These are phyloP conservation scores for Parasteatoda lunata DNA, from an alignment of 2,888 invertebrate species.

Conservation along the genomic window DNA sequence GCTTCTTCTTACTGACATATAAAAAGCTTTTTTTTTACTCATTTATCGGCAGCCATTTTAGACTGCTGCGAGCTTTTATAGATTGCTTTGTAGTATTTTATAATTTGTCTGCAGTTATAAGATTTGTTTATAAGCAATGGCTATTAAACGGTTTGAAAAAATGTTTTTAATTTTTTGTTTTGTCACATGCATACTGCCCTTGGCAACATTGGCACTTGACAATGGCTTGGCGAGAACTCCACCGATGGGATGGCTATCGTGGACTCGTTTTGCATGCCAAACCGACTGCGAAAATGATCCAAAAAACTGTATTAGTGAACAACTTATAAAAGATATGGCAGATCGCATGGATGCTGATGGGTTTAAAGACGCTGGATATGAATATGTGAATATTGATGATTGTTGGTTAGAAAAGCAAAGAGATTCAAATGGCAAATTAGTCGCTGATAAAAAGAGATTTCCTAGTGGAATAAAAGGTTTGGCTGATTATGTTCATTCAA, in stretches of 20 bases:
- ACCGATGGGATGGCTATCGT: conserved; percentile 59
- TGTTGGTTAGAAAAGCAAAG: conserved; percentile 75
- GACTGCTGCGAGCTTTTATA: too few relatives aligned
- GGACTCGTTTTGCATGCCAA: conserved; percentile 48
- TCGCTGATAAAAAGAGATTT: conserved; percentile 74
- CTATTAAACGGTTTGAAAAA: not conserved
- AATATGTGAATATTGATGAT: conserved; percentile 75
- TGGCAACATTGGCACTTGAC: conserved; percentile 18
- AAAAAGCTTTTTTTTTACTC: too few relatives aligned
- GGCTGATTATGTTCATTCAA: conserved; percentile 81
- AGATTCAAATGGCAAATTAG: conserved; percentile 69
- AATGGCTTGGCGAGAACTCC: conserved; percentile 58
- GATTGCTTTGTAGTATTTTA: not conserved
- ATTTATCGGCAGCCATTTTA: too few relatives aligned
- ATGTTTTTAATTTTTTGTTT: too few relatives aligned
- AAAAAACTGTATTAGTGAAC: conserved; percentile 72
- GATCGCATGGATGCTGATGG: conserved; percentile 74
- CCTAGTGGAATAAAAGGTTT: conserved; percentile 76
- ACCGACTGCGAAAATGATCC: conserved; percentile 43
- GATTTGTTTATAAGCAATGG: not conserved
- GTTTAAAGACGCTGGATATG: conserved; percentile 75
- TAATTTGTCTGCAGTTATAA: not conserved
- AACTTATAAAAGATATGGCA: conserved; percentile 74
- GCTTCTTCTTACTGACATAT: too few relatives aligned
- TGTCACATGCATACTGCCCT: not conserved